Percentiles rank a stretch among this genome's conserved stretches.
phyloP scores from a whole-genome alignment of 2,113 vertebrate species.

The Bubo scandiacus region DNA sequence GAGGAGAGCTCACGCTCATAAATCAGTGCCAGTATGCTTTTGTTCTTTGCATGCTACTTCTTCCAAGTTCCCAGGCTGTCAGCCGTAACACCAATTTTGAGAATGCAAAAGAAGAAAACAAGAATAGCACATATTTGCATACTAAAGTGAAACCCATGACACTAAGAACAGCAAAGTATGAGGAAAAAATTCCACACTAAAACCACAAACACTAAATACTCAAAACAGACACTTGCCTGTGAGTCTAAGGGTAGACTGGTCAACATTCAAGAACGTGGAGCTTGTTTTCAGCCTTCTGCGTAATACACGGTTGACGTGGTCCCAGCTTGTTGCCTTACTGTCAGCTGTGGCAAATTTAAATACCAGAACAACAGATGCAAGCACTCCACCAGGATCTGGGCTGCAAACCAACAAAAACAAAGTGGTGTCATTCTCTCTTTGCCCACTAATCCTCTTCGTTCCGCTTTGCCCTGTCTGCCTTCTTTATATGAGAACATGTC shows the following conservation, averaged over 20 bases:
- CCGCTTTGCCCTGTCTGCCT: not conserved
- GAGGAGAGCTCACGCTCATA: not conserved
- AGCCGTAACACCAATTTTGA: not conserved
- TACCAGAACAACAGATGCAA: constrained; percentile 67
- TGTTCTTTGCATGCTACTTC: not conserved
- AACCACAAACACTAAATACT: not conserved
- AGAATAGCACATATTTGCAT: not conserved
- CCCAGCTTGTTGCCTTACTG: constrained; percentile 2
- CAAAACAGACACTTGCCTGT: constrained; percentile 66
- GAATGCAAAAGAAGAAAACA: not conserved
- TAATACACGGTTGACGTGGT: constrained; percentile 47
- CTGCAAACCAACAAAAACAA: constrained; percentile 68
- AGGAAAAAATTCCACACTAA: not conserved
- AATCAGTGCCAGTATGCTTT: not conserved
- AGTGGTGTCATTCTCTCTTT: not conserved
- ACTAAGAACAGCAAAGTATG: not conserved
- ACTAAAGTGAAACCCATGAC: not conserved
- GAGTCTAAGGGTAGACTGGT: constrained; percentile 60
- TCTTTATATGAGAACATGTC: not conserved
- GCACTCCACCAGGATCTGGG: constrained; percentile 53
- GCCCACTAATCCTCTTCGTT: not conserved
- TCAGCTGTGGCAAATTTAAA: constrained; percentile 62
- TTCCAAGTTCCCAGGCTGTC: not conserved
- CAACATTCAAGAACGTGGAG: constrained; percentile 45
- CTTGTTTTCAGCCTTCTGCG: constrained; percentile 28